A percentile compares a stretch with the other conserved stretches of the same genome.
Evolutionary conservation across 2,113 vertebrate species (phyloP).

Genomic region (Mustelus asterias): DNA sequence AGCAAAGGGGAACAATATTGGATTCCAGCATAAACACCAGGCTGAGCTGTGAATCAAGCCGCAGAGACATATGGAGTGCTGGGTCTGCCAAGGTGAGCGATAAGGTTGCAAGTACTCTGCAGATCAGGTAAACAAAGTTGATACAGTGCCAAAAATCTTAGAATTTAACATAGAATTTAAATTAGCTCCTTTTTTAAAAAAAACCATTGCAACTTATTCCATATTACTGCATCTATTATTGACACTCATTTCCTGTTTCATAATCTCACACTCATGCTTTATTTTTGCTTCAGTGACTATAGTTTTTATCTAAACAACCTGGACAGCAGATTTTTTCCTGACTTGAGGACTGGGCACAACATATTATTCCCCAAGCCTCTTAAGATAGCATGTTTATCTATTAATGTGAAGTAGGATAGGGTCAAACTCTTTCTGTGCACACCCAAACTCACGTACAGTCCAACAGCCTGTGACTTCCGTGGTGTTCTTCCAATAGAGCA

Average conservation of each 20-base stretch:
- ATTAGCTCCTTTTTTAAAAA: neutral
- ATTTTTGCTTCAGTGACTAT: neutral
- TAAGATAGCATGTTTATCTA: neutral
- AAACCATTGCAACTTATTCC: neutral
- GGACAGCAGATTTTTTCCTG: neutral
- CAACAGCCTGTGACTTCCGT: neutral
- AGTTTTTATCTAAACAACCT: neutral
- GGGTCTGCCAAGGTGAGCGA: neutral
- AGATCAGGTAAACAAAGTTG: neutral
- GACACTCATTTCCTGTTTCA: neutral
- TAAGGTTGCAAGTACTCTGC: neutral
- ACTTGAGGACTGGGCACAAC: neutral
- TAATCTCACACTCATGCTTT: neutral
- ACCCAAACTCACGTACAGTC: neutral
- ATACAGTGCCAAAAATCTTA: neutral
- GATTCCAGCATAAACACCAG: neutral
- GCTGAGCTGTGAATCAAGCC: neutral
- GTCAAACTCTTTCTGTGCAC: neutral
- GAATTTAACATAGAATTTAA: neutral
- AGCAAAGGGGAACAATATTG: neutral
- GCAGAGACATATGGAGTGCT: neutral
- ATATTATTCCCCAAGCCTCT: neutral
- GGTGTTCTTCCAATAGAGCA: neutral
- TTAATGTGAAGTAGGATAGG: neutral
- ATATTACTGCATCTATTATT: neutral